phyloP scores from a whole-genome alignment of 2,888 invertebrate species.

The Drosophila paracracens region DNA sequence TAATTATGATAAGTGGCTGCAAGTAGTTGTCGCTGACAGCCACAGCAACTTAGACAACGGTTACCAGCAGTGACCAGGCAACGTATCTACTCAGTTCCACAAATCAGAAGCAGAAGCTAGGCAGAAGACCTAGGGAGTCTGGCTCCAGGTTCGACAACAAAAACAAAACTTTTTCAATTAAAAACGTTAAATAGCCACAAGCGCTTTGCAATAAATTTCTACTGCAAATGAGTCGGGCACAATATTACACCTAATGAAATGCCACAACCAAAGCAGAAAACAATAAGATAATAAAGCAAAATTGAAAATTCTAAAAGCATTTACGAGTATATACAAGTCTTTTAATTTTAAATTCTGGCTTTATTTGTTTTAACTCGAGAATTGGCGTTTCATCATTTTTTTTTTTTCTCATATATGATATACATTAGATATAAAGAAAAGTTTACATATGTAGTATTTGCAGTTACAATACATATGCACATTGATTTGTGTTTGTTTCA shows the following conservation, averaged over 20 bases:
- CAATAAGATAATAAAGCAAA: conserved; percentile 37
- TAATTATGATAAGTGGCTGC: conserved; percentile 74
- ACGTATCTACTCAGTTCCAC: conserved; percentile 14
- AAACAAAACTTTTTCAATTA: conserved; percentile 74
- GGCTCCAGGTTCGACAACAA: conserved; percentile 50
- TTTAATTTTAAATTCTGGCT: conserved; percentile 16
- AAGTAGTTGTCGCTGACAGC: conserved; percentile 66
- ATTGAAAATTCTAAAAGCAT: conserved; percentile 32
- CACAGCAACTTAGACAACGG: conserved; percentile 40
- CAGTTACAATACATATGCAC: conserved; percentile 1
- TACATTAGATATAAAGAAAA: not conserved
- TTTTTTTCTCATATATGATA: not conserved
- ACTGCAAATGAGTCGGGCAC: conserved; percentile 55
- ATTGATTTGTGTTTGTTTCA: conserved; percentile 28
- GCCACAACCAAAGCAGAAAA: conserved; percentile 24
- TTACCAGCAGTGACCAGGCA: conserved; percentile 41
- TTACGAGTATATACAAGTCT: conserved; percentile 7
- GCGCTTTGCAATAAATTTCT: conserved; percentile 69
- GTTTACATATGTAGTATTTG: not conserved
- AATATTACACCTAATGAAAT: conserved; percentile 63
- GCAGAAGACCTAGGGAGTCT: conserved; percentile 14
- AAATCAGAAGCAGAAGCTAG: conserved; percentile 28
- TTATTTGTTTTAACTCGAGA: not conserved
- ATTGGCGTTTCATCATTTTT: not conserved
- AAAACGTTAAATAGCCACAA: conserved; percentile 73